Conservation (phyloP, 2,888 invertebrate species). For the Lamellibrachia satsuma region DNA sequence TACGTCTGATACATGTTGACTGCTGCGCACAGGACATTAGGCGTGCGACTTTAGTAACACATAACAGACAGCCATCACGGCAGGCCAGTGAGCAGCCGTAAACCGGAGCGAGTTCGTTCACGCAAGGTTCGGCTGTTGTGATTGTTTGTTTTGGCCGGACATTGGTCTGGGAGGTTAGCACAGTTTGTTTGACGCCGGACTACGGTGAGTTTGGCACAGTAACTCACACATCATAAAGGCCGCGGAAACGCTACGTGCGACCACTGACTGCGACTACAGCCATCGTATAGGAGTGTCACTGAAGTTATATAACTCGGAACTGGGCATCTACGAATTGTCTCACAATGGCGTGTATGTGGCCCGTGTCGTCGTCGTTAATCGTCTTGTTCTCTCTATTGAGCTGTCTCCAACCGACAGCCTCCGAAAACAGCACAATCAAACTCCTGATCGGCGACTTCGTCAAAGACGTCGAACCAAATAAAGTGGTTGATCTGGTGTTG, state of each 20-base stretch:
- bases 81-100: not conserved
- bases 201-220: not conserved
- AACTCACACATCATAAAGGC: not conserved
- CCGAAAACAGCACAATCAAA: not conserved
- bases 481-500: conserved; percentile 33
- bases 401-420: not conserved
- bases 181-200: not conserved
- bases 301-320: not conserved
- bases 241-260: not conserved
- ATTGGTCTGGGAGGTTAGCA: not conserved
- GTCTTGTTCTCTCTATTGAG: not conserved
- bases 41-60: not conserved
- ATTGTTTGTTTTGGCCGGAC: conserved; percentile 7
- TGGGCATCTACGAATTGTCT: not conserved
- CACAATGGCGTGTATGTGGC: not conserved
- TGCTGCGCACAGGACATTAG: not conserved
- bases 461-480: conserved; percentile 32
- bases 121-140: not conserved
- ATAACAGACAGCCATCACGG: not conserved
- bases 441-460: not conserved
- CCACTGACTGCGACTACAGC: not conserved
- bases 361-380: not conserved
- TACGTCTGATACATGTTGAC: not conserved
- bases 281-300: not conserved
- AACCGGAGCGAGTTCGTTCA: not conserved